Percentiles rank a stretch among this genome's conserved stretches.
phyloP scores from a whole-genome alignment of 2,888 invertebrate species.

The Dioctria linearis region DNA sequence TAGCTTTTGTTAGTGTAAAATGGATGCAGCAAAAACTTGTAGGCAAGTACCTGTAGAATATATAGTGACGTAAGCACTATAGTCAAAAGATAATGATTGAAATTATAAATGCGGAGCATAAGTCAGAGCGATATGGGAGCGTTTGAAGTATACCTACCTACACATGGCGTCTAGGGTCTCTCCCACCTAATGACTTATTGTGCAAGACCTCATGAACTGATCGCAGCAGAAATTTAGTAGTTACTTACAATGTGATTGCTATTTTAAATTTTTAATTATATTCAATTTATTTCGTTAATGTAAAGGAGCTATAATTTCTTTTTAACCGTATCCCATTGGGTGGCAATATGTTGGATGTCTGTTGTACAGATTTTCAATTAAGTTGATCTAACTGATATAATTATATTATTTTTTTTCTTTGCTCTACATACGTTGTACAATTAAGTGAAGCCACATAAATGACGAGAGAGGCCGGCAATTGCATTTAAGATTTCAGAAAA shows the following conservation, averaged over 20 bases:
- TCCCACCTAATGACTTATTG: constrained; percentile 20
- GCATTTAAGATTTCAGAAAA: no score
- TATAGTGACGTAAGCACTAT: neutral
- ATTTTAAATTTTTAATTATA: constrained; percentile 17
- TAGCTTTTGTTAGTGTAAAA: no score
- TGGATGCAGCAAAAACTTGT: neutral
- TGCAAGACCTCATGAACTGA: constrained; percentile 2
- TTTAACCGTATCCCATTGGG: no score
- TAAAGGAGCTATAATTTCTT: neutral
- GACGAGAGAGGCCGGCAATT: no score
- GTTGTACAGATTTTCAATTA: no score
- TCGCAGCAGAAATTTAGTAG: constrained; percentile 11
- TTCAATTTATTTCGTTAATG: neutral
- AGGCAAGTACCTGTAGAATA: no score
- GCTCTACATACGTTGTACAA: no score
- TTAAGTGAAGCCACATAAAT: no score
- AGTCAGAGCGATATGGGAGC: neutral
- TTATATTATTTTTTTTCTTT: no score
- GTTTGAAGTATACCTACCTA: neutral
- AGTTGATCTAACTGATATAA: no score
- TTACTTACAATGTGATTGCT: neutral
- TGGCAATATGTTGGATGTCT: no score
- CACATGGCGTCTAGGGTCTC: constrained; percentile 15
- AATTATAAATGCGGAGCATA: neutral
- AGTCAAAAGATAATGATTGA: no score